Evolutionary conservation across 2,797 vertebrate species (phyloP).

Genomic region (Megaceryle alcyon): DNA sequence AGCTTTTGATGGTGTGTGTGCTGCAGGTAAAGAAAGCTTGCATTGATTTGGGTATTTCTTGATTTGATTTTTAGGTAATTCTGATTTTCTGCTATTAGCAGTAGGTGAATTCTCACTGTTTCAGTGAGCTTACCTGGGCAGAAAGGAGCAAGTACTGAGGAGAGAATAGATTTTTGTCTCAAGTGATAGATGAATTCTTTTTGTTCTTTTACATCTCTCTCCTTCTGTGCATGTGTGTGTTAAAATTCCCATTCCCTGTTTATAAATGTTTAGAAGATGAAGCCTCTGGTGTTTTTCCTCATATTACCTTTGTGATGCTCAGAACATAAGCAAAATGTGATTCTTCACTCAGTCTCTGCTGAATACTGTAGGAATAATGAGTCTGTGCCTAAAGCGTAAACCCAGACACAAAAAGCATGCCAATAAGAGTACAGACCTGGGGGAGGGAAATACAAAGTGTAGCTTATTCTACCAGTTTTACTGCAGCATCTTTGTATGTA

Average conservation of each 20-base stretch:
- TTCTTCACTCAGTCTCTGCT: conserved; percentile 36
- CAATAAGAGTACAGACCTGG: background rate
- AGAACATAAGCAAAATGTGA: conserved; percentile 27
- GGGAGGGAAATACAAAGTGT: background rate
- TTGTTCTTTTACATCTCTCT: background rate
- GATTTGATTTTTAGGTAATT: background rate
- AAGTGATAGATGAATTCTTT: background rate
- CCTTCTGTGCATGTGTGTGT: background rate
- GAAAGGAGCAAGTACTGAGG: background rate
- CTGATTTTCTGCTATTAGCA: background rate
- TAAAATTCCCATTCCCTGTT: conserved; percentile 44
- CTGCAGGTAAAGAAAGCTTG: background rate
- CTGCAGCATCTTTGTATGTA: background rate
- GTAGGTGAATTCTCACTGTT: background rate
- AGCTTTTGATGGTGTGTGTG: background rate
- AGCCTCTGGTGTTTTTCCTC: conserved; percentile 38
- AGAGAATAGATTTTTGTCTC: background rate
- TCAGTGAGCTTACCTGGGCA: background rate
- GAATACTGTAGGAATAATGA: conserved; percentile 43
- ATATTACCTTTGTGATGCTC: conserved; percentile 31
- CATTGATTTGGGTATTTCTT: background rate
- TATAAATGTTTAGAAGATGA: conserved; percentile 35
- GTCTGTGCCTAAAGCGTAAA: conserved; percentile 35
- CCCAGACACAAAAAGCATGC: background rate
- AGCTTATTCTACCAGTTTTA: background rate